phyloP scores from a whole-genome alignment of 1,140 invertebrate species.

The Chymomyza costata region DNA sequence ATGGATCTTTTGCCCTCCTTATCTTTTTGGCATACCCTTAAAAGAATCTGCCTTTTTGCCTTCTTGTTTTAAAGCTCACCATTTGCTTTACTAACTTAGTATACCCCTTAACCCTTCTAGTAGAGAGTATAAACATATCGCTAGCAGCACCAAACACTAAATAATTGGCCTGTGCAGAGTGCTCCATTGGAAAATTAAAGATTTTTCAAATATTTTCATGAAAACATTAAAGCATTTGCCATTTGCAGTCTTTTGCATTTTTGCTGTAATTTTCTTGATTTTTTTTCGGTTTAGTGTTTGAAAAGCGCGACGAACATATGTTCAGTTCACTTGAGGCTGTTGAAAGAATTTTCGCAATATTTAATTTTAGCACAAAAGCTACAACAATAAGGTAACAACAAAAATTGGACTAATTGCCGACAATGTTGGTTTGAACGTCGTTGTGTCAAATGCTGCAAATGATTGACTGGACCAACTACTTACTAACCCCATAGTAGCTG shows the following conservation, averaged over 20 bases:
- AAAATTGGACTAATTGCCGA: constrained; percentile 72
- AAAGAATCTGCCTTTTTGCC: too few relatives aligned
- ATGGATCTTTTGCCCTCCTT: too few relatives aligned
- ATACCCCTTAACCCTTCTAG: too few relatives aligned
- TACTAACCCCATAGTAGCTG: constrained; percentile 17
- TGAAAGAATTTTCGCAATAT: constrained; percentile 71
- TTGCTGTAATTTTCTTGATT: too few relatives aligned
- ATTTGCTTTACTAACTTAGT: too few relatives aligned
- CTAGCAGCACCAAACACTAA: constrained; percentile 11
- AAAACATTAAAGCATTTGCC: neutral
- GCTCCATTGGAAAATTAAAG: constrained; percentile 51
- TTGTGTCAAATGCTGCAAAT: constrained; percentile 25
- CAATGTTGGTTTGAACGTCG: constrained; percentile 27
- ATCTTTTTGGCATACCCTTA: too few relatives aligned
- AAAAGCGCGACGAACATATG: constrained; percentile 40
- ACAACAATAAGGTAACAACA: constrained; percentile 20
- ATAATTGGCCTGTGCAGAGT: constrained; percentile 47
- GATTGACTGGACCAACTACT: constrained; percentile 57
- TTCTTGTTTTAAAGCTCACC: too few relatives aligned
- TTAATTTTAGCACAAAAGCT: constrained; percentile 64
- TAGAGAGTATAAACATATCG: too few relatives aligned
- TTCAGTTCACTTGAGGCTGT: constrained; percentile 39
- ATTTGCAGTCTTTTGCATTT: too few relatives aligned
- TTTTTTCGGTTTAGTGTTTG: constrained; percentile 2
- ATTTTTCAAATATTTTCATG: constrained; percentile 65